Evolutionary conservation across 2,888 invertebrate genomes (phyloP), one percentile per base, ranked within the genome.

Genomic region (Tiliacea citrago): DNA sequence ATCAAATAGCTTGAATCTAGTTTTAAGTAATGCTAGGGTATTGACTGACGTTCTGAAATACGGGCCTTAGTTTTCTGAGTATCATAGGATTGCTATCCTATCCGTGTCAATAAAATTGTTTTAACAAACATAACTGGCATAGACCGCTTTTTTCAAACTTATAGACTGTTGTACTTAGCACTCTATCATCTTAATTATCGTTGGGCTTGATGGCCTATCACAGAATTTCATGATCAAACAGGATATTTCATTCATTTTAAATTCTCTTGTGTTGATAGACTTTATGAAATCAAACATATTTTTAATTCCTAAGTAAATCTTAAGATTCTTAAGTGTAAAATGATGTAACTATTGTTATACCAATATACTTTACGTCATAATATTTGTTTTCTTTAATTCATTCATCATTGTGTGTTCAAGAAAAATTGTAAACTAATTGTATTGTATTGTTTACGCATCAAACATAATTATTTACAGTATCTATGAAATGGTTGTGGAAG

Each of bases 401-500:
- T 74, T 73, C 53, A 73, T 73, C 13, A 60, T 68, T 81, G 68
- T 79, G 62, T 63, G 42, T 47, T 47, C 9, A 76, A 68, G 67
- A 81, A 68, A 65, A 55, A n/a, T 66, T 75, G n/a, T 42, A 61
- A 66, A 45, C 24, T 35, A 61, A n/a, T 51, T 65, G n/a, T 53
- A 57, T 55, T 55, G 21, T 58, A 57, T n/a, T 60, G 45, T 29
- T 65, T 49, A 24, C n/a, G 18, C 13, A n/a, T 45, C 35, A 58
- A 69, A 39, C 12, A 51, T 35, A 65, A 58, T 53, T 49, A 39
- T 69, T 49, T 39, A 24, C n/a, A 58, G 10, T n/a, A 39, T 5
- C 39, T 39, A 47, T 42, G 21, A 55, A 29, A 51, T 45, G 0
- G 35, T 16, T 13, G 29, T n/a, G 24, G 6, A 55, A 29, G 18